These are phyloP conservation scores for Momotus momota DNA, from an alignment of 2,797 vertebrate species.

Conservation along the genomic window DNA sequence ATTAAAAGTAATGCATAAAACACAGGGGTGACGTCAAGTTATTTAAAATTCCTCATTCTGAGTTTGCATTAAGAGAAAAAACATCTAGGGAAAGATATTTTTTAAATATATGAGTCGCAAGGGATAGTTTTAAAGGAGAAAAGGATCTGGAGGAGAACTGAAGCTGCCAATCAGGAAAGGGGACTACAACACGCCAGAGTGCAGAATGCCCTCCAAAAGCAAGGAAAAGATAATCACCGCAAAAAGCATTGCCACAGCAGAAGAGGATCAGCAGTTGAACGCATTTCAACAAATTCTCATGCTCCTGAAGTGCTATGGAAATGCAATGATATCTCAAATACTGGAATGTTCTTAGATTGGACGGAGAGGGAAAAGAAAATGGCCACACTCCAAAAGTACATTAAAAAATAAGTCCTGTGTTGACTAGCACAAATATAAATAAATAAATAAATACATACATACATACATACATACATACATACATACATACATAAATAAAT, in stretches of 20 bases:
- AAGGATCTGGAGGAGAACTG: background rate
- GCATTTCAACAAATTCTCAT: background rate
- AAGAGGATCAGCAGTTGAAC: background rate
- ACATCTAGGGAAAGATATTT: background rate
- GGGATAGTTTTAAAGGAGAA: background rate
- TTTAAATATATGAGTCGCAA: background rate
- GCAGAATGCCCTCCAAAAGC: background rate
- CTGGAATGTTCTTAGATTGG: background rate
- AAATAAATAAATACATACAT: no score
- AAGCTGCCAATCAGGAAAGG: background rate
- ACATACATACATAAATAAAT: no score
- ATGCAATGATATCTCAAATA: background rate
- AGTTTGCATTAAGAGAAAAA: background rate
- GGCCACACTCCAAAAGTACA: background rate
- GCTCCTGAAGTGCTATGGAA: background rate
- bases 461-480: no score
- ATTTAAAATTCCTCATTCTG: background rate
- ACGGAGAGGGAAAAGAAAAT: background rate
- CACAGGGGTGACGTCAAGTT: accelerated
- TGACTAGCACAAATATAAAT: background rate
- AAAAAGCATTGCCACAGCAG: background rate
- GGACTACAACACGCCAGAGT: background rate
- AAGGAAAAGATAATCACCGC: background rate
- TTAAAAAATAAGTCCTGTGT: background rate
- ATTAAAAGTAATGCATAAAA: background rate